phyloP scores from a whole-genome alignment of 2,888 invertebrate genomes.

The Drosophila hamatofila region DNA sequence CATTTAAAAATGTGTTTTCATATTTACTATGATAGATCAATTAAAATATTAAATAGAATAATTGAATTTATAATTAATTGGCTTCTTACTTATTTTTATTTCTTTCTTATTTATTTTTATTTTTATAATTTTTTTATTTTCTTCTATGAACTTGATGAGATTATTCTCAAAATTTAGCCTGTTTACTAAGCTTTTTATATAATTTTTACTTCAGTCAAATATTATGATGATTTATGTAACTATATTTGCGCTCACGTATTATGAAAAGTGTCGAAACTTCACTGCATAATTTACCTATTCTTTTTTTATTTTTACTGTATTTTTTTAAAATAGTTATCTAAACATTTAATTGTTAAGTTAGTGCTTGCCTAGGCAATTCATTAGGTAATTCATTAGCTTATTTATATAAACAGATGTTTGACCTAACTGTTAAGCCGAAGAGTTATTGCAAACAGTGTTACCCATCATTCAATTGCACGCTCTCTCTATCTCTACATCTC shows the following conservation, averaged over 20 bases:
- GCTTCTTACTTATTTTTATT: too few species aligned
- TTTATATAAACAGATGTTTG: constrained; percentile 28
- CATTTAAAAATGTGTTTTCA: too few species aligned
- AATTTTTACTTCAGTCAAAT: not conserved
- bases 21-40: too few species aligned
- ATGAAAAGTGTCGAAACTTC: not conserved
- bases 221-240: not conserved
- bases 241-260: not conserved
- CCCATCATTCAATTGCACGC: not conserved
- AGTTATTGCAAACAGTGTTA: constrained; percentile 15
- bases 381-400: constrained; percentile 16
- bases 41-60: too few species aligned
- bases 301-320: not conserved
- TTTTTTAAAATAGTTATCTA: not conserved
- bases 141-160: too few species aligned
- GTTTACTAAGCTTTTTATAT: not conserved
- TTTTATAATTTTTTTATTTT: not conserved
- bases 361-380: too few species aligned
- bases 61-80: too few species aligned
- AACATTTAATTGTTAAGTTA: not conserved
- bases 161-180: not conserved
- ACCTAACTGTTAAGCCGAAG: constrained; percentile 8
- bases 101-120: not conserved
- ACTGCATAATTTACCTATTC: not conserved
- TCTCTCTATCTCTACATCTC: not conserved